A percentile compares a stretch with the other conserved stretches of the same genome.
Conservation (phyloP, 2,113 vertebrate species). For the Procapra przewalskii region DNA sequence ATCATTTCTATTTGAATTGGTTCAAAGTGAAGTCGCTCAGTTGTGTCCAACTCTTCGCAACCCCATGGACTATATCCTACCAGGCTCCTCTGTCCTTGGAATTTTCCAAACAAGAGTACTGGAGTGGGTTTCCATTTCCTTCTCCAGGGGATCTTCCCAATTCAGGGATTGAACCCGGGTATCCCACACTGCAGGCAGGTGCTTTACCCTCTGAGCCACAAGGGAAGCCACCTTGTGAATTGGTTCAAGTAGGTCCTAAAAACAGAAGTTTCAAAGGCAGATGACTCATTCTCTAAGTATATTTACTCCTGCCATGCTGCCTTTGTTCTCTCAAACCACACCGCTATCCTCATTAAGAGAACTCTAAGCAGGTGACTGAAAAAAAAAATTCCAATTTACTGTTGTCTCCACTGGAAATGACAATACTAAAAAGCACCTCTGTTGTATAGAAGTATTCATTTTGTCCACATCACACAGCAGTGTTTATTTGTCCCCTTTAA, state of each 20-base stretch:
- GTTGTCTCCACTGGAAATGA: neutral
- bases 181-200: no score
- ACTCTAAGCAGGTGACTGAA: neutral
- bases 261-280: neutral
- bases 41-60: accelerated
- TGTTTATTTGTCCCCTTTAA: neutral
- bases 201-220: no score
- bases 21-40: neutral
- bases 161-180: no score
- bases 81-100: no score
- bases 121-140: no score
- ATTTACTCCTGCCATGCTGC: neutral
- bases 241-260: neutral
- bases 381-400: neutral
- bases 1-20: neutral
- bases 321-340: neutral
- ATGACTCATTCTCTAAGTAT: neutral
- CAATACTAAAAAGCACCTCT: neutral
- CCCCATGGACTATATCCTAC: no score
- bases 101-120: no score
- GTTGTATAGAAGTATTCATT: neutral
- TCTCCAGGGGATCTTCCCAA: no score
- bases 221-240: neutral
- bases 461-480: neutral
- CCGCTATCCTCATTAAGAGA: neutral